Evolutionary conservation across 1,140 invertebrate genomes (phyloP), one percentile per base, ranked within the genome.

Genomic region (Bombus picipes): DNA sequence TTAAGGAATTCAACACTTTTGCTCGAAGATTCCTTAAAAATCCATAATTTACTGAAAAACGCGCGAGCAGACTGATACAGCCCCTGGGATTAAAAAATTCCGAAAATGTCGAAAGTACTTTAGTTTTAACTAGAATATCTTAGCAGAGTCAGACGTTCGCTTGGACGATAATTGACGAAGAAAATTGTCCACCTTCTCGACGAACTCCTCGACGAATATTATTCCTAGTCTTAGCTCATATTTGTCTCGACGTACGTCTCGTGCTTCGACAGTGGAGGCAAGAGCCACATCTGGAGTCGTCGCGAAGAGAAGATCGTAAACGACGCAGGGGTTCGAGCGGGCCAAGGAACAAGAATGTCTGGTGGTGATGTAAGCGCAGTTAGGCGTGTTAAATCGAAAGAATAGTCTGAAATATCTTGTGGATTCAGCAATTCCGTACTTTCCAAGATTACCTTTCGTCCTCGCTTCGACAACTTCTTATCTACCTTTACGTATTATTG

Each of bases 311-410:
- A 15, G 77, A 47, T 80, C 77, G 77, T 80, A 80, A 80, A 80
- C 77, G 77, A 68, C 65, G 32, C 77, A 47, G 77, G 62, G 77
- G 62, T 47, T 68, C 77, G 65, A n/a, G 25, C 37, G 32, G 34
- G 18, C 37, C 34, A 10, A 68, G 77, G 15, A 68, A 37, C 32
- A 28, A 34, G 77, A 62, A 62, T 41, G 57, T 39, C 75, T 25
- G 57, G 9, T 1, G n/a, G 34, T 62, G 75, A 78, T 78, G 75
- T 66, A 78, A 78, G 57, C 75, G 75, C 75, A 65, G 75, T 62
- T 78, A 78, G 37, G 6, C 34, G 37, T 15, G 37, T n/a, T 32
- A 28, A 65, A 66, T 78, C 59, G 37, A 65, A n/a, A 39, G 47
- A 76, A 65, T n/a, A 32, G 12, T 43, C 39, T 78, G 39, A n/a